phyloP scores from a whole-genome alignment of 2,113 vertebrate species.

The Pterocles orientalis region DNA sequence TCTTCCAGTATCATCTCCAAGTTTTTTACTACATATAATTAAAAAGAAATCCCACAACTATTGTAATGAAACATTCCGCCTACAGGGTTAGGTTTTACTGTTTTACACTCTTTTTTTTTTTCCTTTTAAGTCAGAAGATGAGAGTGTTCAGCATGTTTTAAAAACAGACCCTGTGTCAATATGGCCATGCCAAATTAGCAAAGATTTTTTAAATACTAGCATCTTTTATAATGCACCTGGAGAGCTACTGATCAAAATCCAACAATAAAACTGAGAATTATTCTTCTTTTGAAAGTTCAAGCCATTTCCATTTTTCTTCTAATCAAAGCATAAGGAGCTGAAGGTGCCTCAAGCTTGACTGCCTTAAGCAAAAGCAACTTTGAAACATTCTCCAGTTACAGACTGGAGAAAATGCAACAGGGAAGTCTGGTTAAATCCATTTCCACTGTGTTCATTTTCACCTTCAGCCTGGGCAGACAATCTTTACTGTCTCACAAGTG shows the following conservation, averaged over 20 bases:
- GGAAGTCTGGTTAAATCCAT: not conserved
- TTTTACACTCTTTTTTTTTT: not conserved
- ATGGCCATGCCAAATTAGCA: not conserved
- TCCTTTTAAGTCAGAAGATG: not conserved
- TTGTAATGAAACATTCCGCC: slow-evolving; percentile 1
- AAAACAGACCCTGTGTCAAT: not conserved
- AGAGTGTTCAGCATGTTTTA: accelerated
- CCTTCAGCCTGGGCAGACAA: not conserved
- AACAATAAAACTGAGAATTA: not conserved
- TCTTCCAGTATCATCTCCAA: slow-evolving; percentile 5
- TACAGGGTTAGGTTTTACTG: not conserved
- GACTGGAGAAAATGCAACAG: not conserved
- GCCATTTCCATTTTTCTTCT: not conserved
- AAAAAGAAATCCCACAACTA: slow-evolving; percentile 16
- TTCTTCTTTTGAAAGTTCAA: not conserved
- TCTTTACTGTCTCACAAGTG: not conserved
- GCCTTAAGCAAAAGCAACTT: not conserved
- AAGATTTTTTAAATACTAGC: not conserved
- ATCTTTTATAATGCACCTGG: not conserved
- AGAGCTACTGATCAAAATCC: not conserved
- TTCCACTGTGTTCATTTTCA: not conserved
- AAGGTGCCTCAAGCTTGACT: not conserved
- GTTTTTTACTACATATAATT: slow-evolving; percentile 28
- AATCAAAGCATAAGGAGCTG: not conserved
- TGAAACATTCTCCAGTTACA: not conserved